Evolutionary conservation across 2,797 vertebrate genomes (phyloP).

Genomic region (Anguilla marmorata): DNA sequence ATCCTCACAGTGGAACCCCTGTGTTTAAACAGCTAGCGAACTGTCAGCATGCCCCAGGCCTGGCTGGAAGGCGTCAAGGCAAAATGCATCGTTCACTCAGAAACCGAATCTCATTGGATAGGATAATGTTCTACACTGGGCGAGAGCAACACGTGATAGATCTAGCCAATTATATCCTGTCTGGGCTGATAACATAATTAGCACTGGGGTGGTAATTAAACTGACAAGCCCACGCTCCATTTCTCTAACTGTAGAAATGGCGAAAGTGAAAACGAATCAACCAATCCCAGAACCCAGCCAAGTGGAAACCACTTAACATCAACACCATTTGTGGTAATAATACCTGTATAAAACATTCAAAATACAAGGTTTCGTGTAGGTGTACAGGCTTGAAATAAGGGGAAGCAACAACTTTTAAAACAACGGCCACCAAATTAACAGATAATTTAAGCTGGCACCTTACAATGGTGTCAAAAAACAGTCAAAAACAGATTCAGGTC

Average conservation of each 20-base stretch:
- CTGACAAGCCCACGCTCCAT: neutral
- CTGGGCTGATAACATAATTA: neutral
- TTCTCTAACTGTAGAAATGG: neutral
- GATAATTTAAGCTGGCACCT: neutral
- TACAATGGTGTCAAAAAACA: neutral
- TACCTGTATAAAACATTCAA: neutral
- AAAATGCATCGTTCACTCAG: neutral
- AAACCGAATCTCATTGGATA: neutral
- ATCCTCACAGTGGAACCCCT: neutral
- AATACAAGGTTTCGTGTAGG: neutral
- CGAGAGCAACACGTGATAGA: neutral
- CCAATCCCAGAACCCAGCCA: neutral
- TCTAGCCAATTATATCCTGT: neutral
- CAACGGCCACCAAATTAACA: neutral
- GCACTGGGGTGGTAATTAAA: neutral
- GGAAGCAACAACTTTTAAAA: neutral
- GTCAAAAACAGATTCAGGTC: neutral
- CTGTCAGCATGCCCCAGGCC: neutral
- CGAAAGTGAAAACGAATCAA: neutral
- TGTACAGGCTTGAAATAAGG: neutral
- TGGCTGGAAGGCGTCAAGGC: neutral
- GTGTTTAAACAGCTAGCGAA: neutral
- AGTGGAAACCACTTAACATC: neutral
- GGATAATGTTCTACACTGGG: neutral
- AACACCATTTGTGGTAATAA: neutral